Percentiles rank a stretch among this genome's conserved stretches.
Evolutionary conservation across 2,797 vertebrate genomes (phyloP).

Genomic region (Chloroceryle amazona): DNA sequence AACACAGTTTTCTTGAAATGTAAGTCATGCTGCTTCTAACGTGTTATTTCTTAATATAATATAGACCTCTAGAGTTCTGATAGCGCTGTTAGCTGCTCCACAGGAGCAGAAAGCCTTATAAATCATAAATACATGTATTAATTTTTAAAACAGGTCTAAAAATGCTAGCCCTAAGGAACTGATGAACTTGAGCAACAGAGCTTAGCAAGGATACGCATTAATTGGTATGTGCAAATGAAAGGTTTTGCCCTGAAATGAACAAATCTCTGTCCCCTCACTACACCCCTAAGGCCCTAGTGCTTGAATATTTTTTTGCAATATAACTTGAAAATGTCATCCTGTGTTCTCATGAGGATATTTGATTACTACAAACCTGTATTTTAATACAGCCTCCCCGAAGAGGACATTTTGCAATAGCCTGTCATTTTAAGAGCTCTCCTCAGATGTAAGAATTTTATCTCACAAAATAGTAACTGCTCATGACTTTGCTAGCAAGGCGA

Average conservation of each 20-base stretch:
- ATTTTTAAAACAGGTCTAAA: background rate
- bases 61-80: background rate
- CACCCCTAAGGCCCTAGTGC: background rate
- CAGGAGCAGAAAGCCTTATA: background rate
- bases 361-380: background rate
- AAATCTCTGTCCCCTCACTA: background rate
- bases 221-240: background rate
- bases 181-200: background rate
- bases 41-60: background rate
- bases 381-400: background rate
- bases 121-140: background rate
- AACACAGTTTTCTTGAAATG: background rate
- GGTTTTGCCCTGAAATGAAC: background rate
- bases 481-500: background rate
- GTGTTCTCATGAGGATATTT: background rate
- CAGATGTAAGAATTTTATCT: background rate
- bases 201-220: background rate
- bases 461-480: accelerated
- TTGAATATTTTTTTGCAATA: background rate
- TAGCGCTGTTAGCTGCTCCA: background rate
- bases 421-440: background rate
- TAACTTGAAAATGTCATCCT: background rate
- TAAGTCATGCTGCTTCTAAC: background rate
- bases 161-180: background rate
- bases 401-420: background rate